Evolutionary conservation across 1,140 invertebrate genomes (phyloP).

Genomic region (Papilio glaucus): DNA sequence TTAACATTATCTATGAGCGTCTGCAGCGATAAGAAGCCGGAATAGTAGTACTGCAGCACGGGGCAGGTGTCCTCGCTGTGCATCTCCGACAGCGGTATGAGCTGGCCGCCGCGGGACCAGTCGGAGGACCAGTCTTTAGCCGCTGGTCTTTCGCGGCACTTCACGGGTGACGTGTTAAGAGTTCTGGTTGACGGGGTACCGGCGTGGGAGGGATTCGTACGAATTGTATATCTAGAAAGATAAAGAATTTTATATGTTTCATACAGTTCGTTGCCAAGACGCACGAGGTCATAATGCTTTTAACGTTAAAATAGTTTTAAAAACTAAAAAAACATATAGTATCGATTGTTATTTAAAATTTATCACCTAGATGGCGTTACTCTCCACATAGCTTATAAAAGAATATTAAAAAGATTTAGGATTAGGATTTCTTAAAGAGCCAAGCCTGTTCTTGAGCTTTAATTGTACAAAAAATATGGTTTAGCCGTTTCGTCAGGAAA

Average conservation of each 20-base stretch:
- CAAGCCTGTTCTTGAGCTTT: too few relatives aligned
- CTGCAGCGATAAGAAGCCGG: constrained; percentile 89
- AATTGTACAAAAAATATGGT: too few relatives aligned
- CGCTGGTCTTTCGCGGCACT: constrained; percentile 86
- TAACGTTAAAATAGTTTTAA: too few relatives aligned
- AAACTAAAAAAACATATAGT: too few relatives aligned
- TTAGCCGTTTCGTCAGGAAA: too few relatives aligned
- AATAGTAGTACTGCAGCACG: constrained; percentile 89
- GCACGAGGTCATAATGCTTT: too few relatives aligned
- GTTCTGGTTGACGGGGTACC: constrained; percentile 86
- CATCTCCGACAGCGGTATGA: constrained; percentile 86
- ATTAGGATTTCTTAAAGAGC: too few relatives aligned
- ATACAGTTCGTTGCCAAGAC: too few relatives aligned
- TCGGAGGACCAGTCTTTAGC: constrained; percentile 75
- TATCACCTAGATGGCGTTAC: too few relatives aligned
- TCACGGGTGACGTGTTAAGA: constrained; percentile 86
- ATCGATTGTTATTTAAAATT: too few relatives aligned
- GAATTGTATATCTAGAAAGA: constrained; percentile 86
- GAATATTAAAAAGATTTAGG: too few relatives aligned
- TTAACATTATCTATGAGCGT: constrained; percentile 88
- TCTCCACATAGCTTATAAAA: too few relatives aligned
- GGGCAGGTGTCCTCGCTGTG: constrained; percentile 85
- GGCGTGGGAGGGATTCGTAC: constrained; percentile 87
- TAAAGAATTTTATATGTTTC: constrained; percentile 13
- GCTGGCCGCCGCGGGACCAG: constrained; percentile 85